Evolutionary conservation across 2,113 vertebrate genomes (phyloP), one percentile per base, ranked within the genome.

Genomic region (Psophia crepitans): DNA sequence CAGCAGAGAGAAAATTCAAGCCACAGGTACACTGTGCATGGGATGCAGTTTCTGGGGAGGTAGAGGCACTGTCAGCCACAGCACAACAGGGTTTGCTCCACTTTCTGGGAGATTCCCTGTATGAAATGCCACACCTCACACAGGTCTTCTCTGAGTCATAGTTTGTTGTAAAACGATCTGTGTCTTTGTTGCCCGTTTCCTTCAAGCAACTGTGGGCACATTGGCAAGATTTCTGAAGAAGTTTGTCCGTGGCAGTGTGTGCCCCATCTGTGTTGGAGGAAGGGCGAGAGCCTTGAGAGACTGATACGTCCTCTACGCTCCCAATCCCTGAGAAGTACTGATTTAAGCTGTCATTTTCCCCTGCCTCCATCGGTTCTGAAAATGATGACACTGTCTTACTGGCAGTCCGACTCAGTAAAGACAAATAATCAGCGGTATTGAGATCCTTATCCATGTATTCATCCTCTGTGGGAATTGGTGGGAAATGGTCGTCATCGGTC

Each of bases 261-360:
- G 33, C 27, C 85, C 95, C 92, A 5, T 91, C 95, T 5, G 33
- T 95, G 57, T 17, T 27, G 10, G 85, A 44, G 9, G 57, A 92
- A 65, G 90, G 32, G 17, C 84, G 71, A 5, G 73, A 41, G 35
- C 94, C 48, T 49, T 35, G n/a, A 79, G 89, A 94, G 70, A 82
- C 48, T 6, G 96, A 80, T 5, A 96, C 2, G 3, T 98, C 98
- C 35, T 74, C 87, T 56, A 75, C 33, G 88, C 92, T 97, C 32
- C 96, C 98, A 0, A 96, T 97, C 35, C 98, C 98, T 2, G 98
- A 96, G 93, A 99, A 99, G 68, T 98, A 98, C 95, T 99, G 99
- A 96, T 99, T 99, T 77, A 99, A 98, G 79, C 99, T 99, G 94
- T 99, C 99, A 5, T 99, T 99, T 92, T 99, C 99, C 28, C 99